phyloP scores from a whole-genome alignment of 2,888 invertebrate genomes.

The Eupithecia insigniata region DNA sequence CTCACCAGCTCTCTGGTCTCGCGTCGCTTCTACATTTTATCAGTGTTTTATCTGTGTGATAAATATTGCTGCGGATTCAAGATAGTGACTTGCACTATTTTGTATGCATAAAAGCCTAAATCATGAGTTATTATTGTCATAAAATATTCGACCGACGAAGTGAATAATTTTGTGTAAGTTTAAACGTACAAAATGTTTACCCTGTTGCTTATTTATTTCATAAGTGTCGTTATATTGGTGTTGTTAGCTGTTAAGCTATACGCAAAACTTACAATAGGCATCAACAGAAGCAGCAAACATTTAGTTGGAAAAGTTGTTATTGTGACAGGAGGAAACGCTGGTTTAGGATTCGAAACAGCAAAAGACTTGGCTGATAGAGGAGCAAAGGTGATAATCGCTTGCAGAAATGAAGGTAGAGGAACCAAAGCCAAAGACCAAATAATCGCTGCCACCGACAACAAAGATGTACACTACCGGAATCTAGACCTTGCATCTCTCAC shows the following conservation, averaged over 20 bases:
- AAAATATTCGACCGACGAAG: not conserved
- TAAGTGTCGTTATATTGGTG: not conserved
- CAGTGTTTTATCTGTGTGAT: too few species aligned
- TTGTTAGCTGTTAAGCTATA: slow-evolving; percentile 25
- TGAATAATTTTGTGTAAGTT: not conserved
- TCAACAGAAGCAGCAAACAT: slow-evolving; percentile 61
- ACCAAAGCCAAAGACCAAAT: slow-evolving; percentile 75
- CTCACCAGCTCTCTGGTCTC: too few species aligned
- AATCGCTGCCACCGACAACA: slow-evolving; percentile 56
- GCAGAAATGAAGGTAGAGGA: slow-evolving; percentile 88
- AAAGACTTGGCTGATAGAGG: slow-evolving; percentile 88
- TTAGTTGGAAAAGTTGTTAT: slow-evolving; percentile 93
- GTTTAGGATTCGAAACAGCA: slow-evolving; percentile 91
- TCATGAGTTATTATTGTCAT: not conserved
- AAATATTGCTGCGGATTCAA: not conserved
- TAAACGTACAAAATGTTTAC: not conserved
- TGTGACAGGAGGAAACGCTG: slow-evolving; percentile 92
- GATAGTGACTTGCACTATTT: not conserved
- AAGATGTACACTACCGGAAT: slow-evolving; percentile 66
- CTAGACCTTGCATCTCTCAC: slow-evolving; percentile 81
- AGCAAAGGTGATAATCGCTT: slow-evolving; percentile 91
- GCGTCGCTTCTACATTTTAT: too few species aligned
- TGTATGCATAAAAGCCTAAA: not conserved
- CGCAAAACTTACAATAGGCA: slow-evolving; percentile 45
- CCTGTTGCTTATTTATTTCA: not conserved